A percentile compares a stretch with the other conserved stretches of the same genome.
phyloP scores from a whole-genome alignment of 2,113 vertebrate genomes.

The Mobula birostris region DNA sequence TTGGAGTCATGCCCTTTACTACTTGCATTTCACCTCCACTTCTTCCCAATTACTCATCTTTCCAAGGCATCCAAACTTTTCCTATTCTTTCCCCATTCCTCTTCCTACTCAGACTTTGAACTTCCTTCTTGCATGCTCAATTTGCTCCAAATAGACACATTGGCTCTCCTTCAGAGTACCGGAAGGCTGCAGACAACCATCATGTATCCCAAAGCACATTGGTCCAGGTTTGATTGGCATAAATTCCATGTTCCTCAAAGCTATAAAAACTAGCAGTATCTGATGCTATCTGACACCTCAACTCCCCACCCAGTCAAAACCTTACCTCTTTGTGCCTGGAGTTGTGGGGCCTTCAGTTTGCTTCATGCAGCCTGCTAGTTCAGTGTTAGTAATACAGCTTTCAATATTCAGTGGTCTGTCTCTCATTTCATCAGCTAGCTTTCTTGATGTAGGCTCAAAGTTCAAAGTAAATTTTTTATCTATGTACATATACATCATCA shows the following conservation, averaged over 20 bases:
- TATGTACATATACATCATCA: too few relatives aligned
- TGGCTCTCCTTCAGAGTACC: neutral
- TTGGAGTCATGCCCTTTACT: neutral
- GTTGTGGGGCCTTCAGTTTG: neutral
- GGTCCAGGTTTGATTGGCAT: neutral
- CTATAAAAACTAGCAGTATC: neutral
- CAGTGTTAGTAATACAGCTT: neutral
- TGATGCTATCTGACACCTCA: neutral
- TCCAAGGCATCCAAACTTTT: neutral
- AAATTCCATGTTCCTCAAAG: neutral
- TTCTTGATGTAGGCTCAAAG: neutral
- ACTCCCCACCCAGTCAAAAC: neutral
- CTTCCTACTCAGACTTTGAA: neutral
- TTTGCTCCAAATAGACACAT: neutral
- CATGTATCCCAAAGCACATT: neutral
- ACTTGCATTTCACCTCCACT: neutral
- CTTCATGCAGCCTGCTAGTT: neutral
- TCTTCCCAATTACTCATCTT: neutral
- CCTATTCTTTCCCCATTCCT: neutral
- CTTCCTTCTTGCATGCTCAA: neutral
- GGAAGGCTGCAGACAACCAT: neutral
- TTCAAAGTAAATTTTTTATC: too few relatives aligned
- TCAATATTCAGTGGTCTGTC: neutral
- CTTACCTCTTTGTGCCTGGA: neutral
- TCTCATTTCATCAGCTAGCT: neutral